Base-by-base conservation (phyloP, 1,140 invertebrate genomes). In the Drosophila albomicans region DNA sequence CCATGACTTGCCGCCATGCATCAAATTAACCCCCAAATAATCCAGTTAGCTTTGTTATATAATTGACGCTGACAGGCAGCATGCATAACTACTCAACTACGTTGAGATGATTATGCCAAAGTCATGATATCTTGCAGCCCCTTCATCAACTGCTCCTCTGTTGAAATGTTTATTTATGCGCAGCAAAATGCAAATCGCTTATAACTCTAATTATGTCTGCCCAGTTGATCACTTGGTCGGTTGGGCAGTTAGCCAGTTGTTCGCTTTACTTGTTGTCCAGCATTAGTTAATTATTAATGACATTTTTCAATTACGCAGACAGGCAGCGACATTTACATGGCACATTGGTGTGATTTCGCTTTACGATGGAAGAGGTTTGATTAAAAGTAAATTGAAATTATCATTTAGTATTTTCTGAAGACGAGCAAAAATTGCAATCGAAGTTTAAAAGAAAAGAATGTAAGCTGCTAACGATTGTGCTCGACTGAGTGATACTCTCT, bases 301-400 rank as follows among this genome's bases (percentile, higher is more conserved):
- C 59, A 77, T 81, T 89, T 85, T 89, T 89, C 81, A 85, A 89
- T 89, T 89, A 89, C 85, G 85, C 85, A 76, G 81, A 74, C 38
- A 67, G 67, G n/a, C 64, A 75, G 43, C 75, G 85, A 89, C 85
- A 89, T 89, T 89, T 89, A 75, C 77, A 57, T 52, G 35, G 7
- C 7, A 84, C 84, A 75, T 77, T 87, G 84, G 80, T 20, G 11
- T n/a, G 13, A n/a, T 41, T 11, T 7, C 30, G 5, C 30, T 38
- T 38, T 25, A 25, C 3, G 20, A 25, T 3, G 4, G 2, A 20
- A 20, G 5, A 8, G 35, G 7, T 32, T 32, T 32, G 5, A 32
- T 32, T 32, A 32, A 32, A 32, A 7, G 7, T 7, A 38, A 11
- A 7, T 38, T 38, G 1, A 38, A 38, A 10, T 38, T 38, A 38